A percentile compares a stretch with the other conserved stretches of the same genome.
Conservation (phyloP, 2,113 vertebrate genomes). For the Pedionomus torquatus region DNA sequence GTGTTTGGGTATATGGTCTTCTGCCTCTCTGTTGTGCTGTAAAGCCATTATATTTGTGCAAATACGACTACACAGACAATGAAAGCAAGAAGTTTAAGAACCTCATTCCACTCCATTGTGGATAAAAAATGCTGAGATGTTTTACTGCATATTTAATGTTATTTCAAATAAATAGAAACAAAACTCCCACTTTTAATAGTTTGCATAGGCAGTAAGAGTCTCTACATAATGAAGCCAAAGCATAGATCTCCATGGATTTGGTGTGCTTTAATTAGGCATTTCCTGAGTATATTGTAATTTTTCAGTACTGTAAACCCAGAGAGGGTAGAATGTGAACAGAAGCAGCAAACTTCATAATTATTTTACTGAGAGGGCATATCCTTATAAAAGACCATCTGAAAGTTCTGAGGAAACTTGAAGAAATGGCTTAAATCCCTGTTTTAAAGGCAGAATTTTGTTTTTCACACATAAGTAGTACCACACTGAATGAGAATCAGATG, state of each 20-base stretch:
- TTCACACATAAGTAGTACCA: background rate
- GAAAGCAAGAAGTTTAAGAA: background rate
- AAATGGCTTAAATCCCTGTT: background rate
- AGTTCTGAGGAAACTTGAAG: background rate
- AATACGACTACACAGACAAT: background rate
- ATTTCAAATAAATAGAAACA: conserved; percentile 17
- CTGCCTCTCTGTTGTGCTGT: background rate
- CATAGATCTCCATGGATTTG: background rate
- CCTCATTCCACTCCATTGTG: background rate
- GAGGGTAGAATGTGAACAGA: background rate
- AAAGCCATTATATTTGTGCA: background rate
- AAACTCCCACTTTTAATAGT: background rate
- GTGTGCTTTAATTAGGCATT: conserved; percentile 13
- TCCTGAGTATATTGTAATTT: background rate
- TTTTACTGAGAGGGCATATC: background rate
- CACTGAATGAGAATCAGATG: background rate
- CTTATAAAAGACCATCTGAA: background rate
- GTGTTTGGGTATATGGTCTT: background rate
- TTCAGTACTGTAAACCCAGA: background rate
- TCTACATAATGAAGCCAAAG: background rate
- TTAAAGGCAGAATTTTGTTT: background rate
- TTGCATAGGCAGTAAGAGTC: background rate
- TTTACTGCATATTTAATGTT: conserved; percentile 1
- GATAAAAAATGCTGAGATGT: background rate
- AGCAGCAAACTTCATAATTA: background rate